These are phyloP conservation scores for Hedya salicella DNA, from an alignment of 2,888 invertebrate genomes.

Conservation along the genomic window DNA sequence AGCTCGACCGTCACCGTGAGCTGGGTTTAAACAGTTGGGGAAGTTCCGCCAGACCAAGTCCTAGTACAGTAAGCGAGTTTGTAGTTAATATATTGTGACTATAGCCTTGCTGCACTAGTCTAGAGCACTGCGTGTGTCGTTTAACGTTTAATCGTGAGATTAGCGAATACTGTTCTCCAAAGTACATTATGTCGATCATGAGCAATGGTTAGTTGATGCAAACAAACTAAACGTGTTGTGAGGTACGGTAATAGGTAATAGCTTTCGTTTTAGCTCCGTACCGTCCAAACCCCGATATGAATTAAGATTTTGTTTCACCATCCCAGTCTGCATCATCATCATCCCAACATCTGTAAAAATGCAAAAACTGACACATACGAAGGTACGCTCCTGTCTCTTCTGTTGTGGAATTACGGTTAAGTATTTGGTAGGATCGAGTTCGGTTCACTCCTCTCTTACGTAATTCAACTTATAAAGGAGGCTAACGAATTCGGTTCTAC, in stretches of 20 bases:
- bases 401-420: constrained; percentile 55
- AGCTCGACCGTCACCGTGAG: constrained; percentile 56
- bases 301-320: constrained; percentile 96
- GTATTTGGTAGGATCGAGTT: constrained; percentile 63
- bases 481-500: constrained; percentile 64
- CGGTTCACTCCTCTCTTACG: background rate
- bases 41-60: constrained; percentile 31
- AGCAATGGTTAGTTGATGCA: constrained; percentile 83
- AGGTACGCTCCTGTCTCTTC: constrained; percentile 67
- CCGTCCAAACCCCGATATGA: constrained; percentile 92
- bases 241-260: constrained; percentile 76
- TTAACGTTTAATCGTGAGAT: constrained; percentile 74
- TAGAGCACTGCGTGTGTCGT: constrained; percentile 75
- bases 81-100: constrained; percentile 68
- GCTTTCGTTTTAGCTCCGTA: constrained; percentile 86
- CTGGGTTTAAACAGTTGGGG: constrained; percentile 49
- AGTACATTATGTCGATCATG: constrained; percentile 64
- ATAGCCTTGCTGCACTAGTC: constrained; percentile 76
- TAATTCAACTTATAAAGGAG: constrained; percentile 32
- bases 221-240: constrained; percentile 80
- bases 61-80: constrained; percentile 58
- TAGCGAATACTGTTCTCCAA: constrained; percentile 79
- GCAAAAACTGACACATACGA: constrained; percentile 84
- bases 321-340: constrained; percentile 98
- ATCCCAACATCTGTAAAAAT: constrained; percentile 97